Evolutionary conservation across 2,797 vertebrate species (phyloP).

Genomic region (Fundulus diaphanus): DNA sequence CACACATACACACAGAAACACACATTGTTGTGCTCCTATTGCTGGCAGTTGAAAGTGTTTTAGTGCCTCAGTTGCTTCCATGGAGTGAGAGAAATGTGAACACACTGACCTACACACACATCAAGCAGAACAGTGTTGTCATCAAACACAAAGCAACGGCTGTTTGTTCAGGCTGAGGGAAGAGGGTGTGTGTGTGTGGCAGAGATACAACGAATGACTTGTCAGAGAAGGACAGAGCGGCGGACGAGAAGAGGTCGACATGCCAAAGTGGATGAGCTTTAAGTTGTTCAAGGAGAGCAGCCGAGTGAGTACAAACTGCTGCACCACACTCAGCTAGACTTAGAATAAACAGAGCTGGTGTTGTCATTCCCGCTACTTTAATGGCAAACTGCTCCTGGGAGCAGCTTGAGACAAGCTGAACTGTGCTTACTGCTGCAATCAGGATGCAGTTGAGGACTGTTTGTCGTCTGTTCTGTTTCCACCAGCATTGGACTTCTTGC

Average conservation of each 20-base stretch:
- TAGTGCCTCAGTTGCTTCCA: slow-evolving; percentile 35
- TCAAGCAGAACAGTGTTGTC: slow-evolving; percentile 20
- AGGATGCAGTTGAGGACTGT: not conserved
- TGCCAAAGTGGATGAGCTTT: slow-evolving; percentile 88
- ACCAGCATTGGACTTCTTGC: not conserved
- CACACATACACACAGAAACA: slow-evolving; percentile 12
- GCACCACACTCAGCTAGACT: not conserved
- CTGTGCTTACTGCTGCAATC: not conserved
- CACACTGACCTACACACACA: slow-evolving; percentile 27
- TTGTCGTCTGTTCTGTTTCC: not conserved
- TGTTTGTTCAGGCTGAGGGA: slow-evolving; percentile 56
- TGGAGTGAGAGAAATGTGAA: slow-evolving; percentile 41
- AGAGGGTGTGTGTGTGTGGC: slow-evolving; percentile 24
- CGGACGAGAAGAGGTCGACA: slow-evolving; percentile 59
- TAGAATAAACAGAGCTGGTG: not conserved
- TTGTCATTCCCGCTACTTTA: not conserved
- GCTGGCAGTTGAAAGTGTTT: slow-evolving; percentile 17
- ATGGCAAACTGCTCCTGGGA: not conserved
- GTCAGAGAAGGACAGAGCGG: slow-evolving; percentile 49
- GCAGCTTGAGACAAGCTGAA: not conserved
- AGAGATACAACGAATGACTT: slow-evolving; percentile 56
- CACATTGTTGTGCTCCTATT: not conserved
- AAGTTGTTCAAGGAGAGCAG: slow-evolving; percentile 83
- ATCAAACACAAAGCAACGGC: slow-evolving; percentile 55
- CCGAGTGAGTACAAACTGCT: slow-evolving; percentile 75